phyloP scores from a whole-genome alignment of 2,113 vertebrate species.

The Cynocephalus volans region DNA sequence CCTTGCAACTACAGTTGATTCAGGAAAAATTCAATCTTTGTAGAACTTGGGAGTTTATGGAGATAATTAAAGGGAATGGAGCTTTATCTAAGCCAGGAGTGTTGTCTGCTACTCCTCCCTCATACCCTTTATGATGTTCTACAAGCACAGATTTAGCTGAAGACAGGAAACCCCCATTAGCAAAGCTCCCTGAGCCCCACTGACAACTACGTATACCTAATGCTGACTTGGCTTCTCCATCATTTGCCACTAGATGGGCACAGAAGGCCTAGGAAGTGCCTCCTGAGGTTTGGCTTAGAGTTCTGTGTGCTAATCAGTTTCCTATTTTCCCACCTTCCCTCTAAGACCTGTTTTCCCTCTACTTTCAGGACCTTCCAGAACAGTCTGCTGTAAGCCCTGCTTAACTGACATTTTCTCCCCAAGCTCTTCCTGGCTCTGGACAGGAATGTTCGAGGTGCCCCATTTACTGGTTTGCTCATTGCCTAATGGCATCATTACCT shows the following conservation, averaged over 20 bases:
- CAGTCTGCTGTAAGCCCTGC: not conserved
- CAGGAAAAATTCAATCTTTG: not conserved
- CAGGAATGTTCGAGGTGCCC: not conserved
- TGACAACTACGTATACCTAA: not conserved
- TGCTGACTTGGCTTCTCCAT: not conserved
- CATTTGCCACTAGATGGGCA: not conserved
- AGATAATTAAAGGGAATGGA: not conserved
- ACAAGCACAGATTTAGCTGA: not conserved
- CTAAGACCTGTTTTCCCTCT: constrained; percentile 5
- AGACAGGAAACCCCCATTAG: not conserved
- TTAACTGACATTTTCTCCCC: not conserved
- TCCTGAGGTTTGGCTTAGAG: not conserved
- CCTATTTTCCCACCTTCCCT: not conserved
- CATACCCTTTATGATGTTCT: not conserved
- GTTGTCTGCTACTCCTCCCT: not conserved
- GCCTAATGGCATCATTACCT: constrained; percentile 59
- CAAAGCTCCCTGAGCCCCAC: not conserved
- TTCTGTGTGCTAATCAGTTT: not conserved
- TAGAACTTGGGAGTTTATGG: not conserved
- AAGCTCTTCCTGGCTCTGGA: constrained; percentile 15
- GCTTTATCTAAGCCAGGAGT: not conserved
- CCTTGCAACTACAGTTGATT: not conserved
- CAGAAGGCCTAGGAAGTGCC: not conserved
- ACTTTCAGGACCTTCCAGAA: constrained; percentile 51
- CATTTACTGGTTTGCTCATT: constrained; percentile 48